Evolutionary conservation across 2,113 vertebrate species (phyloP), one percentile per base, ranked within the genome.

Genomic region (Gobius niger): DNA sequence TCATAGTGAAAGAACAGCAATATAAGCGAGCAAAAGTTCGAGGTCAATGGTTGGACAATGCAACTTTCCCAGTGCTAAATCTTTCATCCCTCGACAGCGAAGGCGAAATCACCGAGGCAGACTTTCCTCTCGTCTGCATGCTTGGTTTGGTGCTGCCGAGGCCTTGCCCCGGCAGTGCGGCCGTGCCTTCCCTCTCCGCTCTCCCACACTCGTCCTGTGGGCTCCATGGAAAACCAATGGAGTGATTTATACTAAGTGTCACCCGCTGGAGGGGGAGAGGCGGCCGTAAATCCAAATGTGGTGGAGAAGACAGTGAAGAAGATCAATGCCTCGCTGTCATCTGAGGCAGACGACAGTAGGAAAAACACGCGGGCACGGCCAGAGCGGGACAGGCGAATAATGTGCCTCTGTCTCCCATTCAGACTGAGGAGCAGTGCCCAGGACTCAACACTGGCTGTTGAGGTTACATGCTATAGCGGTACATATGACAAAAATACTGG

Each of bases 31-130:
- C 46, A 63, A 18, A 72, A 83, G 83, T 90, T 87, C 81, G 68
- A 77, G 78, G 80, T 75, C 44, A 79, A 68, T 72, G 41, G 60
- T 9, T 60, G 76, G 60, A 44, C 76, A 52, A 81, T 76, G 75
- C 74, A 24, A 34, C 14, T 63, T 77, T 49, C 47, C 63, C 63
- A 76, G 56, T 81, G 82, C 86, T 88, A 90, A 89, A 90, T 79
- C 70, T 77, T 89, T 89, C 85, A 88, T 81, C 73, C 76, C 24
- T 34, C 24, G 2, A 3, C 24, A 34, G 24, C 80, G 68, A 70
- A 70, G 60, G 41, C 56, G 56, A 64, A 67, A 61, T 40, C 50
- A 77, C 68, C 75, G 75, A 63, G 70, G 54, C 16, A 47, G 52
- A 34, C 65, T 75, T 7, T 7, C 19, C 70, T 70, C 71, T 73